Percentiles rank a stretch among this genome's conserved stretches.
Conservation (phyloP, 2,113 vertebrate species). For the Perca schrenkii region DNA sequence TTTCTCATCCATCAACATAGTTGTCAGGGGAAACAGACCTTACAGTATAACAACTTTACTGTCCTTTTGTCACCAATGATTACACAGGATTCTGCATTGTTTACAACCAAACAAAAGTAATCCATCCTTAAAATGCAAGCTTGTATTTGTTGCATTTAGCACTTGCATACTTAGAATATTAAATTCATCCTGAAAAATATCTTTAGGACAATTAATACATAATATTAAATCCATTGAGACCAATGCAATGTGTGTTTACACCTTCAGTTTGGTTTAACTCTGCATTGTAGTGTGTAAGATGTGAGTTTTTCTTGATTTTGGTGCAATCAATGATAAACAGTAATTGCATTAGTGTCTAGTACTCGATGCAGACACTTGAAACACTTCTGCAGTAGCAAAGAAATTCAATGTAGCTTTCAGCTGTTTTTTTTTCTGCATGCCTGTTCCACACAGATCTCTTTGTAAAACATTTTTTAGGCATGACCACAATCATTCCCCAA, state of each 20-base stretch:
- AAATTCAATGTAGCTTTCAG: not conserved
- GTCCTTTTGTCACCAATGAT: slow-evolving; percentile 22
- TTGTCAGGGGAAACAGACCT: slow-evolving; percentile 29
- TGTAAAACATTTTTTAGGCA: not conserved
- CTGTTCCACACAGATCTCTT: not conserved
- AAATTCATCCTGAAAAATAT: slow-evolving; percentile 3
- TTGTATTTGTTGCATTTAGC: not conserved
- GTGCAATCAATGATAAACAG: slow-evolving; percentile 22
- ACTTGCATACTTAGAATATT: not conserved
- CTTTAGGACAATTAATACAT: not conserved
- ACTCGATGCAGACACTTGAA: not conserved
- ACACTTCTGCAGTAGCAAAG: not conserved
- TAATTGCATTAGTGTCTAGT: slow-evolving; percentile 14
- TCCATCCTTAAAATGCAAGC: slow-evolving; percentile 1
- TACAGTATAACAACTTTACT: slow-evolving; percentile 29
- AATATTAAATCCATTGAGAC: not conserved
- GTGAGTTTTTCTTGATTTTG: slow-evolving; percentile 7
- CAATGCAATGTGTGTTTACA: not conserved
- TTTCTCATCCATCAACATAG: slow-evolving; percentile 38
- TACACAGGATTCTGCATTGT: slow-evolving; percentile 9
- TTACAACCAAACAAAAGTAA: slow-evolving; percentile 14
- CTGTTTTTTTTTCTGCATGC: not conserved
- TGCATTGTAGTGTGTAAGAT: not conserved
- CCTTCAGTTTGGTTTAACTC: slow-evolving; percentile 13
- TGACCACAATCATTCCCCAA: not conserved